Evolutionary conservation across 2,113 vertebrate genomes (phyloP).

Genomic region (Ciconia stormi): DNA sequence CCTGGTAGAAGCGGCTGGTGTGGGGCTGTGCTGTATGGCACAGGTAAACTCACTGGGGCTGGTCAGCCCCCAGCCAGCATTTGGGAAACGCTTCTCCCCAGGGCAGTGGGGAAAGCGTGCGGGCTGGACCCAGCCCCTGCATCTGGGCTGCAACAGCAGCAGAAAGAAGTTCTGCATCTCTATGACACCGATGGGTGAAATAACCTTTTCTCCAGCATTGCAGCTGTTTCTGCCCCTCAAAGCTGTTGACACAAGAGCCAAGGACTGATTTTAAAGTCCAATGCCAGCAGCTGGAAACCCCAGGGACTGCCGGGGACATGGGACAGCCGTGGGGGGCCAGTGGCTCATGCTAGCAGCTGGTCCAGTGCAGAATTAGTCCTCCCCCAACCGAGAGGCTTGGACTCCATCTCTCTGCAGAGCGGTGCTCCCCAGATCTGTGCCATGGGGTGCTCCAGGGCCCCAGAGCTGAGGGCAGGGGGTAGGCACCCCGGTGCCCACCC

Average conservation of each 20-base stretch:
- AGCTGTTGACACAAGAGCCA: background rate
- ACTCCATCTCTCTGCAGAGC: background rate
- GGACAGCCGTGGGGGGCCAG: background rate
- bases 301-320: background rate
- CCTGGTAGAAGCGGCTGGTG: background rate
- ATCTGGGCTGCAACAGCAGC: background rate
- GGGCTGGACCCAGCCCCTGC: background rate
- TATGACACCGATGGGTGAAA: background rate
- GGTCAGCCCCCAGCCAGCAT: background rate
- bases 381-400: accelerated
- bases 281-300: background rate
- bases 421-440: background rate
- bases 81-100: background rate
- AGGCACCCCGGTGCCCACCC: background rate
- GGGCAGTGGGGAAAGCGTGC: accelerated
- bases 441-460: background rate
- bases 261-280: background rate
- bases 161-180: background rate
- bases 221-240: background rate
- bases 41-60: accelerated
- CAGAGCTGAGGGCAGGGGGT: background rate
- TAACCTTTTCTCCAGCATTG: background rate
- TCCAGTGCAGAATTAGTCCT: background rate
- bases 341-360: background rate
- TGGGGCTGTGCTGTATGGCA: background rate